Percentiles rank a stretch among this genome's conserved stretches.
Evolutionary conservation across 2,888 invertebrate genomes (phyloP).

Genomic region (Nomada goodeniana): DNA sequence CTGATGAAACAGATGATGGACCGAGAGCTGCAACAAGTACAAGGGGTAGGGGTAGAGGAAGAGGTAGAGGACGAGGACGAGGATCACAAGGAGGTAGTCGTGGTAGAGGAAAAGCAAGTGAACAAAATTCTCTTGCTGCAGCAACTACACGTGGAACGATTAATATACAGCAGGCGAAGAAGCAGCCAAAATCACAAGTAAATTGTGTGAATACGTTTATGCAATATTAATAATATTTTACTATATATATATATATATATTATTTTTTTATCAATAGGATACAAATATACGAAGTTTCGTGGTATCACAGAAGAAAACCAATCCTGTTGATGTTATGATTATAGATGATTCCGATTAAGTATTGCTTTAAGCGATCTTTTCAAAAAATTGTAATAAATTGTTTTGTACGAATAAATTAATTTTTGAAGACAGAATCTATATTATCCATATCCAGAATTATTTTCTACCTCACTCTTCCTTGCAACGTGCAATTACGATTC

Average conservation of each 20-base stretch:
- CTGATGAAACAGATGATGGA: slow-evolving; percentile 30
- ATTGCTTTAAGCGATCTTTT: background rate
- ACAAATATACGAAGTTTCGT: background rate
- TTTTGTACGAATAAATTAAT: slow-evolving; percentile 33
- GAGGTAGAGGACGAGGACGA: slow-evolving; percentile 13
- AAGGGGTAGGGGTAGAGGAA: slow-evolving; percentile 40
- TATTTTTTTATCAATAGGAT: slow-evolving; percentile 8
- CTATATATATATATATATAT: background rate
- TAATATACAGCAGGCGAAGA: background rate
- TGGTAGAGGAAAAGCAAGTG: slow-evolving; percentile 24
- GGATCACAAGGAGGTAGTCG: slow-evolving; percentile 44
- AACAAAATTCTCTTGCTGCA: background rate
- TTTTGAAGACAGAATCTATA: background rate
- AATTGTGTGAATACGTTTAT: background rate
- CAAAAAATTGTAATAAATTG: background rate
- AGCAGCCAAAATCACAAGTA: slow-evolving; percentile 24
- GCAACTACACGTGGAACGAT: background rate
- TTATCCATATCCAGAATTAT: background rate
- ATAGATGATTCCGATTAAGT: slow-evolving; percentile 42
- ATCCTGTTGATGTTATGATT: background rate
- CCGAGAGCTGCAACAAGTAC: slow-evolving; percentile 28
- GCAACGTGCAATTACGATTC: background rate
- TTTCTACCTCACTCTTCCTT: background rate
- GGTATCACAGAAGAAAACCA: background rate
- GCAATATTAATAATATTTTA: background rate